Percentiles rank a stretch among this genome's conserved stretches.
Evolutionary conservation across 1,140 invertebrate species (phyloP).

Genomic region (Vollenhovia emeryi): DNA sequence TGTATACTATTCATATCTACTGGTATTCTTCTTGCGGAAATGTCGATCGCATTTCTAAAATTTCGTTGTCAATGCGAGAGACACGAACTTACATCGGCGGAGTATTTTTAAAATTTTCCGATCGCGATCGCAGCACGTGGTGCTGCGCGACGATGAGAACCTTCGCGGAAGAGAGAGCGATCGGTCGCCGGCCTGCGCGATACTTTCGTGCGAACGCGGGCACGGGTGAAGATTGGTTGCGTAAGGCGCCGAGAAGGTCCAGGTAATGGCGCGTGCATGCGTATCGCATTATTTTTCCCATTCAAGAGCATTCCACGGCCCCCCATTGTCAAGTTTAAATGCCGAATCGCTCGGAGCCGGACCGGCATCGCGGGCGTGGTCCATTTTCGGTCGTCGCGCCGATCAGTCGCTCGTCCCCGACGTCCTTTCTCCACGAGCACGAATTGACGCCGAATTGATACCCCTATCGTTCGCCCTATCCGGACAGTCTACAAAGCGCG

Average conservation of each 20-base stretch:
- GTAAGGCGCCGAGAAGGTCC: constrained; percentile 62
- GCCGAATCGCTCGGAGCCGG: constrained; percentile 69
- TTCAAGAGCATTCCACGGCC: constrained; percentile 76
- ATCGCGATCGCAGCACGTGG: background rate
- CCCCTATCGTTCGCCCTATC: background rate
- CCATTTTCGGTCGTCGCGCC: background rate
- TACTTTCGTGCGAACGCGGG: constrained; percentile 57
- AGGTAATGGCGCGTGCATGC: constrained; percentile 62
- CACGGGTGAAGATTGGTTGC: constrained; percentile 64
- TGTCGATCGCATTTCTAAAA: background rate
- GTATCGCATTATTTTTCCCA: constrained; percentile 72
- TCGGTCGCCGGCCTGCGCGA: constrained; percentile 50
- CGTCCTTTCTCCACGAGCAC: background rate
- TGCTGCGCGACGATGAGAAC: constrained; percentile 66
- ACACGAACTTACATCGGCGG: background rate
- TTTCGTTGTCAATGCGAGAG: background rate
- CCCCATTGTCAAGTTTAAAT: constrained; percentile 83
- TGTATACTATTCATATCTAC: background rate
- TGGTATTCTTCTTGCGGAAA: background rate
- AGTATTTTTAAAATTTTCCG: constrained; percentile 25
- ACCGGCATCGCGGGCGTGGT: background rate
- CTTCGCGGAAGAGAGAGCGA: constrained; percentile 74
- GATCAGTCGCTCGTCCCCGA: background rate
- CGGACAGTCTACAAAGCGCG: background rate
- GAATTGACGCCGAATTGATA: background rate